Conservation (phyloP, 30 jellyfish, hydroid and myxozoan species). For the Aurelia sp. region DNA sequence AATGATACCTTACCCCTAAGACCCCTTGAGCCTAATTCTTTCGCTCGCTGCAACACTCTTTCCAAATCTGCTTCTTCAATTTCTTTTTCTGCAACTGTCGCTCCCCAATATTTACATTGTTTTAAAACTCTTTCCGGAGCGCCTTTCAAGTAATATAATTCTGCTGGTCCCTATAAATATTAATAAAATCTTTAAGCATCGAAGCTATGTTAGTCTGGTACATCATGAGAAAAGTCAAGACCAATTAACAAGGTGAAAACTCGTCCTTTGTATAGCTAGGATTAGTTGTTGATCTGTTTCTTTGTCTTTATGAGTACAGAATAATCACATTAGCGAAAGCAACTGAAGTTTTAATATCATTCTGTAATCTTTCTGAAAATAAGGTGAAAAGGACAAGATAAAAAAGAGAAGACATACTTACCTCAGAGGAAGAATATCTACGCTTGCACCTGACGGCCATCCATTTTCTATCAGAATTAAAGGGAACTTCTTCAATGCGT, state of each 20-base stretch:
- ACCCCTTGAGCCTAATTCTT: conserved; percentile 83
- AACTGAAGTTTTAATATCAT: too few relatives aligned
- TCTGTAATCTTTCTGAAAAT: too few relatives aligned
- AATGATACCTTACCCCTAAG: conserved; percentile 74
- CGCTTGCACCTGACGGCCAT: conserved; percentile 91
- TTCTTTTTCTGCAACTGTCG: conserved; percentile 11
- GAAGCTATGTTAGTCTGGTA: too few relatives aligned
- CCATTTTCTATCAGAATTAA: conserved; percentile 93
- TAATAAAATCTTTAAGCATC: too few relatives aligned
- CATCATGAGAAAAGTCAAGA: too few relatives aligned
- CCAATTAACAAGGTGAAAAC: too few relatives aligned
- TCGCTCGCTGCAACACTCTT: conserved; percentile 48
- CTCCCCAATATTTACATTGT: conserved; percentile 72
- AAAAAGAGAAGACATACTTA: background rate
- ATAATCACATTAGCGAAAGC: too few relatives aligned
- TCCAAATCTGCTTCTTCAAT: conserved; percentile 50
- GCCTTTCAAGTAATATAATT: conserved; percentile 83
- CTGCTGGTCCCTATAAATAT: conserved; percentile 27
- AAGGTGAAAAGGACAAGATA: too few relatives aligned
- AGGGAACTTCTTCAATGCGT: conserved; percentile 87
- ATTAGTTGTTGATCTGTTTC: too few relatives aligned
- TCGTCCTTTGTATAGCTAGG: too few relatives aligned
- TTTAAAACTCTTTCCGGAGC: conserved; percentile 82
- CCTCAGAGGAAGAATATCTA: conserved; percentile 51
- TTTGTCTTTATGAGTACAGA: too few relatives aligned